These are phyloP conservation scores for Capromys pilorides DNA, from an alignment of 2,797 vertebrate species.

Conservation along the genomic window DNA sequence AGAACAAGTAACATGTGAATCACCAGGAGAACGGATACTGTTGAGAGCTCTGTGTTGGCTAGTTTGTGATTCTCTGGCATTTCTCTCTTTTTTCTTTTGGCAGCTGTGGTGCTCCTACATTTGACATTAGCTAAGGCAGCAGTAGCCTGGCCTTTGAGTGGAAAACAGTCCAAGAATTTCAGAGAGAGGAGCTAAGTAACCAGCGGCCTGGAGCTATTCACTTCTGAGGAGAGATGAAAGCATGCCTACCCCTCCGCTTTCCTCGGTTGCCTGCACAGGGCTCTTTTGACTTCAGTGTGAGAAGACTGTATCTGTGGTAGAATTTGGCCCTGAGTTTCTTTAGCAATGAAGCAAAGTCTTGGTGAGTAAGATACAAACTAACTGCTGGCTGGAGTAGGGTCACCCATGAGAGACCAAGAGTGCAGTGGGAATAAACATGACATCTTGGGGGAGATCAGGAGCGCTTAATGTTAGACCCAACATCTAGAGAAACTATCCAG, in stretches of 20 bases:
- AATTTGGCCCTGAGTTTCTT: constrained; percentile 35
- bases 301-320: constrained; percentile 38
- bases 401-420: not conserved
- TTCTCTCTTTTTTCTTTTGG: constrained; percentile 55
- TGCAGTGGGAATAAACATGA: not conserved
- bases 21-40: constrained; percentile 49
- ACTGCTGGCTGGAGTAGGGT: not conserved
- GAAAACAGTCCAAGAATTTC: constrained; percentile 72
- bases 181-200: constrained; percentile 56
- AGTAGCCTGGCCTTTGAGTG: constrained; percentile 69
- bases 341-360: not conserved
- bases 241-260: not conserved
- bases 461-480: constrained; percentile 13
- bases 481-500: constrained; percentile 23
- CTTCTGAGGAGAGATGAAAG: constrained; percentile 71
- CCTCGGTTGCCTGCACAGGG: constrained; percentile 17
- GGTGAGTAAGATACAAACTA: not conserved
- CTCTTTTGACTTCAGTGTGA: constrained; percentile 60
- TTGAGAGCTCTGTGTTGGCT: constrained; percentile 35
- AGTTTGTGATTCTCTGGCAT: constrained; percentile 50
- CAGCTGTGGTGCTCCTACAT: constrained; percentile 42
- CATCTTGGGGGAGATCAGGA: not conserved
- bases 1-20: constrained; percentile 63
- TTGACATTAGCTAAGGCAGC: constrained; percentile 68
- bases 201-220: constrained; percentile 67